Evolutionary conservation across 2,797 vertebrate species (phyloP), one percentile per base, ranked within the genome.

Genomic region (Orientallactaga sibirica): DNA sequence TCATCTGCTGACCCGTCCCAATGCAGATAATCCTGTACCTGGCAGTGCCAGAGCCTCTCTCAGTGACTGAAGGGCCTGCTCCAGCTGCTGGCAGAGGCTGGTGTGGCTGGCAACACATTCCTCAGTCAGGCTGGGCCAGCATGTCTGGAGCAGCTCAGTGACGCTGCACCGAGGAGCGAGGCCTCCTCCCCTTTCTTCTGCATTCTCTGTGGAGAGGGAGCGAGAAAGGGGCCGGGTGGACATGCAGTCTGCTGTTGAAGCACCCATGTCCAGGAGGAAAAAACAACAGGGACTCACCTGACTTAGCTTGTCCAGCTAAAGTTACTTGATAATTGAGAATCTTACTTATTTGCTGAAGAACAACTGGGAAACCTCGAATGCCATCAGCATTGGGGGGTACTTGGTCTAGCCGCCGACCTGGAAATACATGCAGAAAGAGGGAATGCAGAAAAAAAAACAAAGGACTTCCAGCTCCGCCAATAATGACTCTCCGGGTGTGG

Each of bases 311-410:
- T 78, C 97, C 97, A 43, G 96, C 95, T 67, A 97, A 95, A 1
- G 58, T 78, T 76, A 96, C 97, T 0, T 93, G 94, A 73, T 98
- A 99, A 96, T 99, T 99, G 92, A 99, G 98, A 97, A 99, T 99
- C 98, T 99, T 99, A 98, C 97, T 99, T 97, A 99, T 98, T 98
- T 99, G 99, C 80, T 99, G 99, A 81, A 99, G 98, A 77, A 99
- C 97, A 92, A 97, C 97, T 37, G 99, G 98, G 96, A 99, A 99
- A 66, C 99, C 99, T 94, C 97, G 98, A 94, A 99, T 97, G 25
- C 98, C 98, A 58, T 99, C 98, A 55, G 98, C 90, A 92, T 97
- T 98, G 81, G 98, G 91, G 29, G 97, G 95, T 77, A 98, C 96
- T 0, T 95, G 96, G 92, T 99, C 99, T 58, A 98, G 88, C 97